These are phyloP conservation scores for Molossus alvarezi DNA, from an alignment of 2,797 vertebrate genomes.

Conservation along the genomic window DNA sequence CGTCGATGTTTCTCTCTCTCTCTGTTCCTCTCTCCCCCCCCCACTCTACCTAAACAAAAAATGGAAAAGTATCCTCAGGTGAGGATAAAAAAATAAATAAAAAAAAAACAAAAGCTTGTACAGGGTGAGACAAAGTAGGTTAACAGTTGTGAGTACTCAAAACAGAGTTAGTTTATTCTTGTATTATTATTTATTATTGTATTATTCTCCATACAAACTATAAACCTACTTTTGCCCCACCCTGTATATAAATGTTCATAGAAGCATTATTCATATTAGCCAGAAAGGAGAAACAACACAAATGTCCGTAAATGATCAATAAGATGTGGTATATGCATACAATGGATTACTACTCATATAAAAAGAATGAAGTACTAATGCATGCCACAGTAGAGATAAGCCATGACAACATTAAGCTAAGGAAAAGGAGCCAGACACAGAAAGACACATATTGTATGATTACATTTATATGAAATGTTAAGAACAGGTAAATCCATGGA, in stretches of 20 bases:
- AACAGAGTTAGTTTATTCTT: neutral
- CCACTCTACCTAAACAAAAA: too few species aligned
- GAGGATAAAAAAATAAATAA: too few species aligned
- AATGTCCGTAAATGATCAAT: neutral
- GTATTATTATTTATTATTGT: neutral
- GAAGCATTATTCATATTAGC: neutral
- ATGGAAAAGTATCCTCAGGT: too few species aligned
- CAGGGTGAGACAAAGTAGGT: neutral
- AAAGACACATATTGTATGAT: neutral
- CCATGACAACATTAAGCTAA: neutral
- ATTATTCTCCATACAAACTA: neutral
- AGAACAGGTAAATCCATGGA: neutral
- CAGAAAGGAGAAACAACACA: neutral
- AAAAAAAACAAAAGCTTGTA: neutral
- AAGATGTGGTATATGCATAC: neutral
- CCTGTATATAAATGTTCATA: neutral
- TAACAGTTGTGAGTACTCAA: neutral
- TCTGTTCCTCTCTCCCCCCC: too few species aligned
- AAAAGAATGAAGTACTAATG: neutral
- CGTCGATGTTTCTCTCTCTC: too few species aligned
- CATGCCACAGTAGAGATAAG: neutral
- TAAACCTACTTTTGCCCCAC: neutral
- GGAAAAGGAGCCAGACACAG: neutral
- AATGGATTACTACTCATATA: neutral
- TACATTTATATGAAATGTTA: neutral